A percentile compares a stretch with the other conserved stretches of the same genome.
Evolutionary conservation across 2,888 invertebrate genomes (phyloP).

Genomic region (Torymus texanus): DNA sequence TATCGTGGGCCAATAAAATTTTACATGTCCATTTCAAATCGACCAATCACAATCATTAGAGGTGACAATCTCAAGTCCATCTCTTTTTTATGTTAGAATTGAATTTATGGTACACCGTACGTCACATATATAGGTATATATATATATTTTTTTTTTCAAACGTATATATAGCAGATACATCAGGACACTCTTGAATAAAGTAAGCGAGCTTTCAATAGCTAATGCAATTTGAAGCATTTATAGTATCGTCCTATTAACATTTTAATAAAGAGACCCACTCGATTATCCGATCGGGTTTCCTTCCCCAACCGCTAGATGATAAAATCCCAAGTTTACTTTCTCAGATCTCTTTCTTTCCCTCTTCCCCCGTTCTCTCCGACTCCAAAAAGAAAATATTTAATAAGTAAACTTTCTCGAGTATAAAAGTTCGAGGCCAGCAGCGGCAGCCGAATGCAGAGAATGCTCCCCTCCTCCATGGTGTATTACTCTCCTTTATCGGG

Average conservation of each 20-base stretch:
- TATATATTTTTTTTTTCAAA: too few relatives aligned
- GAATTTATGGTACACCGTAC: too few relatives aligned
- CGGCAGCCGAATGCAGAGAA: too few relatives aligned
- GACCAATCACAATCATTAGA: too few relatives aligned
- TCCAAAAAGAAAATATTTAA: conserved; percentile 42
- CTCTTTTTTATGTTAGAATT: too few relatives aligned
- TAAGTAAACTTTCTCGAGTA: conserved; percentile 37
- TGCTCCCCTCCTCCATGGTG: background rate
- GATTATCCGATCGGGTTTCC: conserved; percentile 9
- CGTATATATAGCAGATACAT: too few relatives aligned
- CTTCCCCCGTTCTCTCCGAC: too few relatives aligned
- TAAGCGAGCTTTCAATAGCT: background rate
- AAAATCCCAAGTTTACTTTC: conserved; percentile 12
- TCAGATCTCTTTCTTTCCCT: background rate
- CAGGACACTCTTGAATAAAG: too few relatives aligned
- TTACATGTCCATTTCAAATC: too few relatives aligned
- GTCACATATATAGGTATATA: too few relatives aligned
- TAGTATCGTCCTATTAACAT: background rate
- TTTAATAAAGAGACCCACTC: background rate
- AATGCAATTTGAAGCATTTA: conserved; percentile 15
- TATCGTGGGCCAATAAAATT: too few relatives aligned
- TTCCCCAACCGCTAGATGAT: background rate
- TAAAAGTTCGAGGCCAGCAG: background rate
- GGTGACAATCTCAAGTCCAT: too few relatives aligned
- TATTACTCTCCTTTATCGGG: background rate